Evolutionary conservation across 2,113 vertebrate species (phyloP), one percentile per base, ranked within the genome.

Genomic region (Uria lomvia): DNA sequence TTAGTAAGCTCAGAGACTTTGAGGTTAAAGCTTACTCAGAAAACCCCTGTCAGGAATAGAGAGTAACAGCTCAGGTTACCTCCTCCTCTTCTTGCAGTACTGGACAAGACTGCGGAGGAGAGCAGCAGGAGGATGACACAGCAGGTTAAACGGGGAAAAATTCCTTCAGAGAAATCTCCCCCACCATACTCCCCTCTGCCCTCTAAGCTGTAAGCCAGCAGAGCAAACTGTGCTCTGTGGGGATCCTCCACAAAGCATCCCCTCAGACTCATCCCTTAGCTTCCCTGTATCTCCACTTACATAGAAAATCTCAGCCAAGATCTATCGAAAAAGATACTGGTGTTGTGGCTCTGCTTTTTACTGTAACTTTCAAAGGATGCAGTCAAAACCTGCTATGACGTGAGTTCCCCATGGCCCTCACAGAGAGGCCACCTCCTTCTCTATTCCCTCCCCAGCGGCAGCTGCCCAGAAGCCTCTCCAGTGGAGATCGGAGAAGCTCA

Each of bases 361-460:
- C 38, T 50, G 23, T 14, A 56, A 52, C 8, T 90, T 76, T 65
- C 34, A 72, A 67, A 77, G 29, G 22, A 62, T n/a, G 68, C 59
- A 42, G 15, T 32, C 66, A 66, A 66, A 79, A 76, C 38, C 68
- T 85, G 36, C 23, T 52, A 49, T 5, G 23, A 70, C 0, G 0
- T 0, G 1, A 79, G 53, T 2, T 73, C 21, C 20, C 49, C 0
- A 1, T 4, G 11, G 47, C 29, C 47, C 30, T 62, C 24, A 14
- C 15, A 85, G 43, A 2, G 10, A 52, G 20, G n/a, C 12, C 50
- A 36, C 17, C 60, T 56, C 34, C 6, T 27, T 24, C 40, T 58
- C 45, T 50, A 52, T 10, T 43, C 23, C 34, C 18, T 34, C 32
- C 36, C 32, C 42, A 53, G 38, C 32, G 68, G 43, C 47, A 95